These are phyloP conservation scores for Zoanthus solanderi DNA, from an alignment of 92 coral and sea anemone genomes.

Conservation along the genomic window DNA sequence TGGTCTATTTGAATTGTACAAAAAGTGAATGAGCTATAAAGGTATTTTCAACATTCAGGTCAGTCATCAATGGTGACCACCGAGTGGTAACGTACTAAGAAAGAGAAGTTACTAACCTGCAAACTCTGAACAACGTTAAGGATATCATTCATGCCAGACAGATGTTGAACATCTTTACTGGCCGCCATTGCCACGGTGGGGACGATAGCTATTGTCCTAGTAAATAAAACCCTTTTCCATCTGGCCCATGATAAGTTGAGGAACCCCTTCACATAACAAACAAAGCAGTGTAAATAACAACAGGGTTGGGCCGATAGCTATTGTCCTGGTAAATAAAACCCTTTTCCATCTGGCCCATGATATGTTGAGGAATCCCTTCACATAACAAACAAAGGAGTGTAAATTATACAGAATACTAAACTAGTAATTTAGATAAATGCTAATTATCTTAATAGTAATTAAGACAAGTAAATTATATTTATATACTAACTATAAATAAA, in stretches of 20 bases:
- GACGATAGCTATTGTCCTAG: slow-evolving; percentile 93
- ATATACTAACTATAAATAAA: too few species aligned
- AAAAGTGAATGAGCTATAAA: too few species aligned
- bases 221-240: slow-evolving; percentile 97
- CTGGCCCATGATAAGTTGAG: slow-evolving; percentile 96
- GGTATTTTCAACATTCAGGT: too few species aligned
- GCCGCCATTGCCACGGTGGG: slow-evolving; percentile 92
- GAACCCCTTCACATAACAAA: slow-evolving; percentile 75
- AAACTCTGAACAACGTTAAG: slow-evolving; percentile 95
- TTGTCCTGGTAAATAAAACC: slow-evolving; percentile 91
- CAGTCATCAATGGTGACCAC: too few species aligned
- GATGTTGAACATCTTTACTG: slow-evolving; percentile 80
- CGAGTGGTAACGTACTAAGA: background rate
- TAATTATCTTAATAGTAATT: too few species aligned
- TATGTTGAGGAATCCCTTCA: slow-evolving; percentile 93
- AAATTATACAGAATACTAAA: background rate
- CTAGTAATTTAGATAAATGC: too few species aligned
- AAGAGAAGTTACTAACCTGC: slow-evolving; percentile 62
- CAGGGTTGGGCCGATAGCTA: slow-evolving; percentile 71
- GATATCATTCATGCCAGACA: slow-evolving; percentile 96
- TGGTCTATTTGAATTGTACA: too few species aligned
- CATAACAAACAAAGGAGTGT: background rate
- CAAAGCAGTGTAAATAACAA: background rate
- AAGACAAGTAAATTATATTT: too few species aligned
- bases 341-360: slow-evolving; percentile 99